Conservation (phyloP, 1,140 invertebrate species). For the Heliconius nattereri region DNA sequence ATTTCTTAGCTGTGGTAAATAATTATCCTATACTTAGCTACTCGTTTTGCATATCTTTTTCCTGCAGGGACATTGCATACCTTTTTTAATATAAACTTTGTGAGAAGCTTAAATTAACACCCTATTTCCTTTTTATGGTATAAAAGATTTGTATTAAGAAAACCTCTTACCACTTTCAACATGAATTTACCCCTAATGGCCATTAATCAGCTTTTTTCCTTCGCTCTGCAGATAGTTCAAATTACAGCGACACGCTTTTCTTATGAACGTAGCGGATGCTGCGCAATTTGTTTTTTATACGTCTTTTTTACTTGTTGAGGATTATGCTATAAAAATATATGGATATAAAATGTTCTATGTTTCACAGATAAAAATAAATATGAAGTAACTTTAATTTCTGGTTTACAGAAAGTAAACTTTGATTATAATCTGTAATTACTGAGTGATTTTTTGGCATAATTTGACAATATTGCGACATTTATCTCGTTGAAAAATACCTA, state of each 20-base stretch:
- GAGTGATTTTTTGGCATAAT: too few species aligned
- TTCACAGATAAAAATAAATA: too few species aligned
- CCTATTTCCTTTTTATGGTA: background rate
- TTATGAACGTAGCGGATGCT: slow-evolving; percentile 20
- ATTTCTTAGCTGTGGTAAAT: too few species aligned
- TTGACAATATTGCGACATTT: too few species aligned
- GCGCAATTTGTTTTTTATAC: slow-evolving; percentile 25
- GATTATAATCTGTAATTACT: too few species aligned
- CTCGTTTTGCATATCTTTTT: too few species aligned
- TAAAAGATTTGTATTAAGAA: slow-evolving; percentile 11
- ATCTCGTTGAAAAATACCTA: too few species aligned
- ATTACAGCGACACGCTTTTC: slow-evolving; percentile 31
- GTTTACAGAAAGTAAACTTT: too few species aligned
- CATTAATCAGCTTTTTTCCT: slow-evolving; percentile 31
- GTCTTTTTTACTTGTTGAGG: slow-evolving; percentile 15
- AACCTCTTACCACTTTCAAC: slow-evolving; percentile 9
- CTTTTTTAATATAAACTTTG: too few species aligned
- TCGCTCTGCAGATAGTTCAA: slow-evolving; percentile 27
- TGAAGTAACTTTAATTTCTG: too few species aligned
- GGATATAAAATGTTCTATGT: background rate
- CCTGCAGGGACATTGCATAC: too few species aligned
- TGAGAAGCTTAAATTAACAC: background rate
- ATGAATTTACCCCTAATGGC: slow-evolving; percentile 26
- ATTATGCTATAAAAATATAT: background rate
- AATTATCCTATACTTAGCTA: too few species aligned